Percentiles rank a stretch among this genome's conserved stretches.
phyloP scores from a whole-genome alignment of 1,140 invertebrate species.

The Heliconius melpomene region DNA sequence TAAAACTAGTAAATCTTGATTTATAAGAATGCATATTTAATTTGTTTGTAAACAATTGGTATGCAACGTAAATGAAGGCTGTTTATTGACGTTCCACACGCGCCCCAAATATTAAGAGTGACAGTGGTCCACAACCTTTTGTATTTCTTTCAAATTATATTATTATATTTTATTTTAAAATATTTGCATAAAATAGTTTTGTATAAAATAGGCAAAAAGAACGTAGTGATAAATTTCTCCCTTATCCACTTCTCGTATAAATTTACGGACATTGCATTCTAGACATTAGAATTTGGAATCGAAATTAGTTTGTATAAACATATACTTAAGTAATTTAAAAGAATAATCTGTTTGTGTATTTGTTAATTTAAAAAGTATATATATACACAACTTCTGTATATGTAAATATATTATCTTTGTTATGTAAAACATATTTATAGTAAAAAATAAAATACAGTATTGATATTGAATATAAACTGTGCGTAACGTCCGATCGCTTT shows the following conservation, averaged over 20 bases:
- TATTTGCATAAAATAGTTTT: not conserved
- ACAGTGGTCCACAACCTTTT: slow-evolving; percentile 50
- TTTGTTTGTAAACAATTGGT: slow-evolving; percentile 44
- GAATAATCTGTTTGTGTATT: too few species aligned
- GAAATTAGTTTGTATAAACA: not conserved
- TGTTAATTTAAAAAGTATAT: too few species aligned
- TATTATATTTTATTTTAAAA: too few species aligned
- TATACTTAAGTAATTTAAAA: too few species aligned
- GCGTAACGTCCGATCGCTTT: slow-evolving; percentile 43
- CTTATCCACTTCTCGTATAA: too few species aligned
- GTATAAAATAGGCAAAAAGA: not conserved
- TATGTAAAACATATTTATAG: too few species aligned
- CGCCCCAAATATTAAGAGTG: slow-evolving; percentile 62
- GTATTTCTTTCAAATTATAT: not conserved
- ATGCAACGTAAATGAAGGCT: slow-evolving; percentile 64
- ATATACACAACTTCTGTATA: too few species aligned
- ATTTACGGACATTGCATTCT: too few species aligned
- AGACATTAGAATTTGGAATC: too few species aligned
- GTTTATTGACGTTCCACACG: slow-evolving; percentile 59
- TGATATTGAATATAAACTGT: slow-evolving; percentile 27
- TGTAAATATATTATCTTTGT: too few species aligned
- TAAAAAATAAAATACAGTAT: too few species aligned
- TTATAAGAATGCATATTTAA: not conserved
- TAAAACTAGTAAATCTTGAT: not conserved
- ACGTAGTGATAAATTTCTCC: too few species aligned